Conservation (phyloP, 1,140 invertebrate genomes). For the Drosophila murphyi region DNA sequence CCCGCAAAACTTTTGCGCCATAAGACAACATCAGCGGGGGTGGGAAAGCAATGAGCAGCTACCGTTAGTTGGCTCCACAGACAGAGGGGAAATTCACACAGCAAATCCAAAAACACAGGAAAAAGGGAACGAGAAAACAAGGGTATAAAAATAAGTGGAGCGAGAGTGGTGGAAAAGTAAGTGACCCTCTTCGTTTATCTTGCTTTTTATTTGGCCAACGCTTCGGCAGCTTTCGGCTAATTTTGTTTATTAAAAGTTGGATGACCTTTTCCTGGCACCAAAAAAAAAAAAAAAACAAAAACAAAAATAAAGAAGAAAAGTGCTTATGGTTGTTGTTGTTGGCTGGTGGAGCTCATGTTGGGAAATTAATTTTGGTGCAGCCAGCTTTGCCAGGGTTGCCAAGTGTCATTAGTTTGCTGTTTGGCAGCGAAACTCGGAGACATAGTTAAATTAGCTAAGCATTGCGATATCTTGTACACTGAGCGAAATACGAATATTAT, state of each 20-base stretch:
- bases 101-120: not conserved
- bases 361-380: constrained; percentile 66
- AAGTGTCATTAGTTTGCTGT: constrained; percentile 78
- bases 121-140: not conserved
- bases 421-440: constrained; percentile 67
- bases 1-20: constrained; percentile 33
- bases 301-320: too few relatives aligned
- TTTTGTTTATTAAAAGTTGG: constrained; percentile 81
- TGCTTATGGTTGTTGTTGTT: constrained; percentile 12
- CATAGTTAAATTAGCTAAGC: constrained; percentile 82
- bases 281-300: not conserved
- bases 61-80: constrained; percentile 4
- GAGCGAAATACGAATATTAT: not conserved
- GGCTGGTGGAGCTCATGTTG: constrained; percentile 25
- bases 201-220: constrained; percentile 71
- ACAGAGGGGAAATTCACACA: constrained; percentile 9
- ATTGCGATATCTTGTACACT: constrained; percentile 57
- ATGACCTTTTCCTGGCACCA: constrained; percentile 47
- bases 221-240: constrained; percentile 63
- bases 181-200: constrained; percentile 71
- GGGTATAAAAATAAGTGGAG: not conserved
- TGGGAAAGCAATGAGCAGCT: not conserved
- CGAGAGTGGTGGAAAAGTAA: constrained; percentile 42
- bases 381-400: constrained; percentile 55
- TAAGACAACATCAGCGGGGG: constrained; percentile 20